Evolutionary conservation across 2,113 vertebrate species (phyloP), one percentile per base, ranked within the genome.

Genomic region (Psittacula cyanocephala): DNA sequence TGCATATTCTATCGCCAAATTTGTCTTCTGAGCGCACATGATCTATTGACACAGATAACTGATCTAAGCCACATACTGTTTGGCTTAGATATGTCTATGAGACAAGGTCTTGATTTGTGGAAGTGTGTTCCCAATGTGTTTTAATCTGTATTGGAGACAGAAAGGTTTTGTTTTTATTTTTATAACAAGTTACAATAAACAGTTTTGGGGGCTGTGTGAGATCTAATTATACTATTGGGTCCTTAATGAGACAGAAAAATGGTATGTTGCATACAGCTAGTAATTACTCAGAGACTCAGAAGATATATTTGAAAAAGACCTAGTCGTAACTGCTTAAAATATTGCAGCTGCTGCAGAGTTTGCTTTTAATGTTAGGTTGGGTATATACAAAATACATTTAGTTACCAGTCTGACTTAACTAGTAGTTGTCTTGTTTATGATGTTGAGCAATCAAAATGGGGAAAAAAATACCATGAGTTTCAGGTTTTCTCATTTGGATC

Each of bases 171-270:
- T 1, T 86, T 91, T 80, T 91, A 60, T 85, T 89, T 94, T 85
- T 92, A 88, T 53, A 92, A 37, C 39, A 96, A 89, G 44, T 67
- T 83, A 41, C 3, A 3, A 86, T 89, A 69, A 96, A 90, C n/a
- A 84, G 29, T 93, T 93, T 71, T 24, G 24, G 59, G 53, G 46
- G 47, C 81, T 95, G 62, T 44, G 70, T 57, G 77, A 91, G 55
- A 79, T 46, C n/a, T 95, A 91, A 94, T 93, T 96, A 74, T 85
- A 89, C 72, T 91, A 70, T 68, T 93, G 76, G 83, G 75, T 88
- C 96, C 81, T 82, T 95, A 96, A 94, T 9, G 3, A 96, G 91
- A 96, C 82, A 96, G 89, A 91, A 95, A 97, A 97, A 96, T 93
- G 25, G 67, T 87, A 96, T 62, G 63, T 83, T 96, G 50, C 31